phyloP scores from a whole-genome alignment of 2,797 vertebrate species.

The Microchirus variegatus region DNA sequence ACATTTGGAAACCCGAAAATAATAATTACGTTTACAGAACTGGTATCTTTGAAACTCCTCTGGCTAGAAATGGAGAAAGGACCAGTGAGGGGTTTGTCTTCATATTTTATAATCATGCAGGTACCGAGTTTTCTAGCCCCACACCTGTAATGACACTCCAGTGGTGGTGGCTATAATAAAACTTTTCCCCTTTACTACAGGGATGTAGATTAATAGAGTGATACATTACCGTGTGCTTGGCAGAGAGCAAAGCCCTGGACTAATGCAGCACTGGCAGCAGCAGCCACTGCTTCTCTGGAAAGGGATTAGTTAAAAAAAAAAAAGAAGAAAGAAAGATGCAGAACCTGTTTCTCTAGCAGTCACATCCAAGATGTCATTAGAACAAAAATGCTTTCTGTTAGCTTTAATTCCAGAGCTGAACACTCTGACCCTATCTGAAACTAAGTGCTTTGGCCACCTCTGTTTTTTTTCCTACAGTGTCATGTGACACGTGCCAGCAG shows the following conservation, averaged over 20 bases:
- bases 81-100: conserved; percentile 10
- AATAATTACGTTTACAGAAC: background rate
- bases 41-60: conserved; percentile 4
- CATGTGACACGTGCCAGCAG: conserved; percentile 38
- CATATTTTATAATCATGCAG: too few relatives aligned
- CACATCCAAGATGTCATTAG: conserved; percentile 61
- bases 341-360: conserved; percentile 53
- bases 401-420: conserved; percentile 56
- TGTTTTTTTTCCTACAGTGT: conserved; percentile 42
- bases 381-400: conserved; percentile 63
- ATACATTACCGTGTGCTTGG: conserved; percentile 70
- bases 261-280: conserved; percentile 30
- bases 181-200: conserved; percentile 59
- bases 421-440: conserved; percentile 46
- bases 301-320: conserved; percentile 58
- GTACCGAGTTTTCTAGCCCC: background rate
- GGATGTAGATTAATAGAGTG: conserved; percentile 76
- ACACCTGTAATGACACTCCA: conserved; percentile 67
- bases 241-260: conserved; percentile 47
- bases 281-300: conserved; percentile 48
- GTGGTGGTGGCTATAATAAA: conserved; percentile 63
- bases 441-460: conserved; percentile 54
- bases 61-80: conserved; percentile 3
- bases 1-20: background rate
- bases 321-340: conserved; percentile 33